phyloP scores from a whole-genome alignment of 2,888 invertebrate species.

The Caenorhabditis sulstoni region DNA sequence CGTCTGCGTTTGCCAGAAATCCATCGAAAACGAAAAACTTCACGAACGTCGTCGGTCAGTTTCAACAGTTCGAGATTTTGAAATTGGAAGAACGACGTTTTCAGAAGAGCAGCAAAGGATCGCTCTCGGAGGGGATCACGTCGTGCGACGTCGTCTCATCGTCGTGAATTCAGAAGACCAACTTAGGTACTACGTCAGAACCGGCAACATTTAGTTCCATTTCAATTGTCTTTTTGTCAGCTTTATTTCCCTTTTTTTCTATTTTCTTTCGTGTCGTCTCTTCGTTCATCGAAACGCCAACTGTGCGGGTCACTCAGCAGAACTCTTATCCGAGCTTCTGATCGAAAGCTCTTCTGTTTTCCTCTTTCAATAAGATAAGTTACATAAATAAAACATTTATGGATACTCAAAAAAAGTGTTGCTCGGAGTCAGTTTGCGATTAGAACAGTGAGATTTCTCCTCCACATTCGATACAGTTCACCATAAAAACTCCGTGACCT shows the following conservation, averaged over 20 bases:
- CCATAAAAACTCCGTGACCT: too few relatives aligned
- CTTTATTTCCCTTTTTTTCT: conserved; percentile 43
- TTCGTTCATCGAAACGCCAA: conserved; percentile 56
- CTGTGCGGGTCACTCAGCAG: conserved; percentile 49
- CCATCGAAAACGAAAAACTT: conserved; percentile 32
- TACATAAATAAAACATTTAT: too few relatives aligned
- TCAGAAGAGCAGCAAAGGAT: conserved; percentile 76
- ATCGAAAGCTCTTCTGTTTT: too few relatives aligned
- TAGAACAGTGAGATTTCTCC: too few relatives aligned
- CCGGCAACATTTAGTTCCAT: conserved; percentile 57
- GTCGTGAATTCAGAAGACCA: conserved; percentile 80
- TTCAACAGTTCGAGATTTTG: not conserved
- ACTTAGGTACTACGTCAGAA: conserved; percentile 70
- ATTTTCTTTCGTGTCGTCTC: conserved; percentile 6
- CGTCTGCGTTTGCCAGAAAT: conserved; percentile 55
- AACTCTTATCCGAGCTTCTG: conserved; percentile 18
- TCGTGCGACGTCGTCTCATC: conserved; percentile 77
- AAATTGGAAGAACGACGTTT: too few relatives aligned
- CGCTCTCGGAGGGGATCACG: conserved; percentile 78
- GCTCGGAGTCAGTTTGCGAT: too few relatives aligned
- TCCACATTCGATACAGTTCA: too few relatives aligned
- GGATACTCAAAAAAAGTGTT: too few relatives aligned
- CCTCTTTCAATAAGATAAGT: too few relatives aligned
- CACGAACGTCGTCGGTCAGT: conserved; percentile 46
- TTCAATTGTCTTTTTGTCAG: conserved; percentile 22